phyloP scores from a whole-genome alignment of 2,888 invertebrate genomes.

The Ferrisia virgata region DNA sequence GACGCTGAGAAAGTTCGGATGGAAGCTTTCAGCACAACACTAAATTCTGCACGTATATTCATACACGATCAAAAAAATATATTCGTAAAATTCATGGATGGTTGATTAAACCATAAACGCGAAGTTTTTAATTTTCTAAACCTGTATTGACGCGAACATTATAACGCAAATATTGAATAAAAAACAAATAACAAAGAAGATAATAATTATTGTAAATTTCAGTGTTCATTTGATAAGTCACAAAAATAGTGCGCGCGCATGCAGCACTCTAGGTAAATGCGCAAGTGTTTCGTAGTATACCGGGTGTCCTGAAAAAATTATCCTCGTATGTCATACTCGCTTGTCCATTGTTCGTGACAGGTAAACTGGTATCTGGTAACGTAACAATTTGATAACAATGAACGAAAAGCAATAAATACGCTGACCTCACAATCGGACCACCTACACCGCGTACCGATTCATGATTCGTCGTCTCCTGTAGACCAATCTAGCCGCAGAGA shows the following conservation, averaged over 20 bases:
- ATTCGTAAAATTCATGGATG: neutral
- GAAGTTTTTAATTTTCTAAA: neutral
- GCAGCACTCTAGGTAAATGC: neutral
- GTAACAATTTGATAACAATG: too few relatives aligned
- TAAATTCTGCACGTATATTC: neutral
- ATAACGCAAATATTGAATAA: constrained; percentile 23
- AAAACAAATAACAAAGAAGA: constrained; percentile 28
- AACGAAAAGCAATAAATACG: too few relatives aligned
- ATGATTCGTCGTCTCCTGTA: too few relatives aligned
- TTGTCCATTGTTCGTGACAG: too few relatives aligned
- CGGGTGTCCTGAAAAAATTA: neutral
- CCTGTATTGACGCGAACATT: constrained; percentile 26
- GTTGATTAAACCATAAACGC: neutral
- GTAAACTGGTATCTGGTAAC: too few relatives aligned
- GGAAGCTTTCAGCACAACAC: neutral
- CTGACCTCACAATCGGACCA: too few relatives aligned
- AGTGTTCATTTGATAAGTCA: constrained; percentile 3
- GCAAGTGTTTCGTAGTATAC: neutral
- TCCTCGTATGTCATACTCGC: neutral
- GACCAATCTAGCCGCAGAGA: too few relatives aligned
- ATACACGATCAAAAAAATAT: neutral
- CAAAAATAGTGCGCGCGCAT: neutral
- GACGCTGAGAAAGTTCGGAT: neutral
- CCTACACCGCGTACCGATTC: too few relatives aligned
- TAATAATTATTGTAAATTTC: neutral